Percentiles rank a stretch among this genome's conserved stretches.
Conservation (phyloP, 2,888 invertebrate genomes). For the Carabus problematicus region DNA sequence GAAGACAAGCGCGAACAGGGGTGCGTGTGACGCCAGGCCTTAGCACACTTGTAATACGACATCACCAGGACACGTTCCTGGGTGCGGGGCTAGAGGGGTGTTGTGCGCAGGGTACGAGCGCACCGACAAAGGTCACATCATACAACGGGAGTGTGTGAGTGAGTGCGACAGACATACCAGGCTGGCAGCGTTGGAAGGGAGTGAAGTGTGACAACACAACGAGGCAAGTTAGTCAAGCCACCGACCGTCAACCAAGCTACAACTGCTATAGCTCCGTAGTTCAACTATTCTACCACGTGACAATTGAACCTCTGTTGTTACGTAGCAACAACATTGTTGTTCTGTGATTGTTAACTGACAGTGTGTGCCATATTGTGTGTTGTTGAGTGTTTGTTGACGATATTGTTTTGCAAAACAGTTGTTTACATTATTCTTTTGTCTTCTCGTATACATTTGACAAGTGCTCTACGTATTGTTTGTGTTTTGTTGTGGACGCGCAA, state of each 20-base stretch:
- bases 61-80: conserved; percentile 57
- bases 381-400: background rate
- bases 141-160: background rate
- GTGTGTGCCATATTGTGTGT: conserved; percentile 4
- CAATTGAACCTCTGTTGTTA: conserved; percentile 17
- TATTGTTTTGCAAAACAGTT: background rate
- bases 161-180: too few relatives aligned
- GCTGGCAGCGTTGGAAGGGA: too few relatives aligned
- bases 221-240: conserved; percentile 53
- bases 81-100: conserved; percentile 60
- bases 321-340: background rate
- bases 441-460: too few relatives aligned
- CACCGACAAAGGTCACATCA: conserved; percentile 8
- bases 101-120: background rate
- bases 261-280: conserved; percentile 48
- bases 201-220: too few relatives aligned
- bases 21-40: conserved; percentile 67
- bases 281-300: conserved; percentile 59
- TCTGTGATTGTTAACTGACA: conserved; percentile 11
- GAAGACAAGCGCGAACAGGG: conserved; percentile 60
- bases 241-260: conserved; percentile 46
- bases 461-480: conserved; percentile 2
- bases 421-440: background rate
- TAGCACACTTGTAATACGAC: conserved; percentile 48
- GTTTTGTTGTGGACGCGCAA: conserved; percentile 11